Evolutionary conservation across 2,113 vertebrate species (phyloP).

Genomic region (Formicarius rufipectus): DNA sequence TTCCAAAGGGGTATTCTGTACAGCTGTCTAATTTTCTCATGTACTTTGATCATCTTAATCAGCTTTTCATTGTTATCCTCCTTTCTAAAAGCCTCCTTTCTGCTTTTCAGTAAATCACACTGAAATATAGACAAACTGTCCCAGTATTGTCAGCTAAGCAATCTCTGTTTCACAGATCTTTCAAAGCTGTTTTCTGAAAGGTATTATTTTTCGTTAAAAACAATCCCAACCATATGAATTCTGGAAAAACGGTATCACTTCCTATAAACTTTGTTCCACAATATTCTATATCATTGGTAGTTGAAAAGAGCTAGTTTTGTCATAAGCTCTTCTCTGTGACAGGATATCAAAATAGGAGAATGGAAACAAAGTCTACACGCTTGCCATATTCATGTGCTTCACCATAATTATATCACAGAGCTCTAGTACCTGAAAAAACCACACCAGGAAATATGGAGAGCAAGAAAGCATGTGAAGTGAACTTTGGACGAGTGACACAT

Average conservation of each 20-base stretch:
- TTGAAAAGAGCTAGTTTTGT: background rate
- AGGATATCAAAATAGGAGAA: background rate
- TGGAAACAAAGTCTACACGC: background rate
- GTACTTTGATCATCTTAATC: background rate
- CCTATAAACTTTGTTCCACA: background rate
- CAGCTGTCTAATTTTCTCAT: background rate
- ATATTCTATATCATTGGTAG: background rate
- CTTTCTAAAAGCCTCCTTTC: background rate
- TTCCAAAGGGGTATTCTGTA: background rate
- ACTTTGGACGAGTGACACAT: background rate
- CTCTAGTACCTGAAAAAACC: background rate
- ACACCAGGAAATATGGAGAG: background rate
- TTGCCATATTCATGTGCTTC: background rate
- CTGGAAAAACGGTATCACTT: background rate
- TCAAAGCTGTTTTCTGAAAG: background rate
- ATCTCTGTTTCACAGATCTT: background rate
- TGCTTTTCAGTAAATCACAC: background rate
- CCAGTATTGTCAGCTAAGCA: background rate
- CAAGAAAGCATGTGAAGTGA: background rate
- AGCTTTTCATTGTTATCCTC: background rate
- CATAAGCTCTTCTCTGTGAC: background rate
- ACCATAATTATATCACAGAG: background rate
- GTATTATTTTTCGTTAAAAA: background rate
- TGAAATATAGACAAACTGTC: background rate
- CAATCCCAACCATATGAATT: background rate